Conservation (phyloP, 2,888 invertebrate genomes). For the Pachycephus smyrnensis region DNA sequence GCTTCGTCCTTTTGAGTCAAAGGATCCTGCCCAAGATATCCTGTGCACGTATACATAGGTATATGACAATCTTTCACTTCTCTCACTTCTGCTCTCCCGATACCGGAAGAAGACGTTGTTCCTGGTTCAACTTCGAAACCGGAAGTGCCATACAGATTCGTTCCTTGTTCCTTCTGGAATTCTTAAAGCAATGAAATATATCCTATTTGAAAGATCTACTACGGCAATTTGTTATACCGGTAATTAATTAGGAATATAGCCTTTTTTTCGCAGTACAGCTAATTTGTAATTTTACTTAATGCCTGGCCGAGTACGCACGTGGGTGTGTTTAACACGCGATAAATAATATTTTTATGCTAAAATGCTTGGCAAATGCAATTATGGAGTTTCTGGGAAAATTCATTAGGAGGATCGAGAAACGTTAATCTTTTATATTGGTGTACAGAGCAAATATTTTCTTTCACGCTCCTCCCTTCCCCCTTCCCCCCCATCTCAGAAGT, state of each 20-base stretch:
- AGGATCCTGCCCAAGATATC: not conserved
- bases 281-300: too few relatives aligned
- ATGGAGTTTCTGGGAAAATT: not conserved
- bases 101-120: not conserved
- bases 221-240: not conserved
- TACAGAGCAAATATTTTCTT: not conserved
- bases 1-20: not conserved
- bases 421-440: not conserved
- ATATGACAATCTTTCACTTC: not conserved
- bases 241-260: not conserved
- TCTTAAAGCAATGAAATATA: not conserved
- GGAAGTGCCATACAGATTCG: not conserved
- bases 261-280: not conserved
- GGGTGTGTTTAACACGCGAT: too few relatives aligned
- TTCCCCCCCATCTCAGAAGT: too few relatives aligned
- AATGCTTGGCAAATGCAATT: too few relatives aligned
- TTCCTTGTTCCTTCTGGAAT: not conserved
- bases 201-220: not conserved
- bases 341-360: too few relatives aligned
- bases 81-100: not conserved
- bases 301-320: too few relatives aligned
- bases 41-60: not conserved
- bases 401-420: not conserved
- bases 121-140: not conserved
- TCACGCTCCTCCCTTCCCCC: too few relatives aligned